These are phyloP conservation scores for Pogonomyrmex barbatus DNA, from an alignment of 1,140 invertebrate genomes.

Conservation along the genomic window DNA sequence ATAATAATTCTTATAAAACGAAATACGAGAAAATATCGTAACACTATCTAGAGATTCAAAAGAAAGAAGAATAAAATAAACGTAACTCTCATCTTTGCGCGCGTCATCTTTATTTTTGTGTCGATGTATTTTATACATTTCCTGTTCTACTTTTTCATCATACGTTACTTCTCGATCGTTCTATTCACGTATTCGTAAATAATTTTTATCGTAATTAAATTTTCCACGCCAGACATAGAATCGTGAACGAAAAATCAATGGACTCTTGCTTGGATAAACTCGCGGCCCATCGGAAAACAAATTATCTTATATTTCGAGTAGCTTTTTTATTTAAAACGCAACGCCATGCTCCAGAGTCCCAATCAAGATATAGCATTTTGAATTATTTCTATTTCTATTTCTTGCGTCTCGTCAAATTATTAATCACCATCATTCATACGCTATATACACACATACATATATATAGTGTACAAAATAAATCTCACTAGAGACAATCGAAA, in stretches of 20 bases:
- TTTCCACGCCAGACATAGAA: slow-evolving; percentile 21
- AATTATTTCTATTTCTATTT: neutral
- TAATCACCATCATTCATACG: neutral
- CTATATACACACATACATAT: neutral
- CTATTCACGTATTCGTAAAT: neutral
- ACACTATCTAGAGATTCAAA: neutral
- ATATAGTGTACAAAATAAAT: neutral
- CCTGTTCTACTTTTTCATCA: neutral
- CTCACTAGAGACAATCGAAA: neutral
- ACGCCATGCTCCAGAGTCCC: too few species aligned
- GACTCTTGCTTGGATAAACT: neutral
- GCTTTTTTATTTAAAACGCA: neutral
- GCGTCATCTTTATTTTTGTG: neutral
- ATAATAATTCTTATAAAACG: neutral
- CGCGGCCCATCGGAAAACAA: neutral
- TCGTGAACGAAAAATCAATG: slow-evolving; percentile 4
- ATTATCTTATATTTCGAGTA: slow-evolving; percentile 2
- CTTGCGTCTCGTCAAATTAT: neutral
- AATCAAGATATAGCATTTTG: neutral
- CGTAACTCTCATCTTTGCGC: neutral
- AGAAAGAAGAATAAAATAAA: neutral
- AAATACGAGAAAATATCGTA: neutral
- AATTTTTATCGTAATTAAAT: slow-evolving; percentile 23
- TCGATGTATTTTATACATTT: neutral
- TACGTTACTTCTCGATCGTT: neutral